Evolutionary conservation across 2,888 invertebrate genomes (phyloP).

Genomic region (Conistra vaccinii): DNA sequence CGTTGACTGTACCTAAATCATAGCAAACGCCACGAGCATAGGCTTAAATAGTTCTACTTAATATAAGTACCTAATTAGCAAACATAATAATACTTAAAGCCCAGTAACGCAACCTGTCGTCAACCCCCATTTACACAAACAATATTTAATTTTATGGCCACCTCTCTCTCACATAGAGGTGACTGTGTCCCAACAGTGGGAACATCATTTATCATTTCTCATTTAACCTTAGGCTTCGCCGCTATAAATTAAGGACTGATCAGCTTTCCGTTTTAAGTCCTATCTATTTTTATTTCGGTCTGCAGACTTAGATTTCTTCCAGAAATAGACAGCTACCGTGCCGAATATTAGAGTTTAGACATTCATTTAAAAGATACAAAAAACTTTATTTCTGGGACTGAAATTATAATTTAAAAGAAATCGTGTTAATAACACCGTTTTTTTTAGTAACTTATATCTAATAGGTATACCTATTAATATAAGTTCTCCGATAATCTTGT

Average conservation of each 20-base stretch:
- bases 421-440: neutral
- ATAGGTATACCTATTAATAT: no score
- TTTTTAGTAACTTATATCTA: neutral
- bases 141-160: neutral
- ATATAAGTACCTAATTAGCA: no score
- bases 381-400: neutral
- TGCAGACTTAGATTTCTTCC: neutral
- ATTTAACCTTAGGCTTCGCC: no score
- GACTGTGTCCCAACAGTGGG: no score
- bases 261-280: neutral
- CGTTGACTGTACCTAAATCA: neutral
- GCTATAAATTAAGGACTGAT: neutral
- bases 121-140: neutral
- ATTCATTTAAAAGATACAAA: neutral
- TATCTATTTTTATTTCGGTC: slow-evolving; percentile 18
- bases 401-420: neutral
- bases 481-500: no score
- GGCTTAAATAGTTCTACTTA: neutral
- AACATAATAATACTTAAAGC: no score
- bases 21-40: neutral
- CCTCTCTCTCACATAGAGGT: neutral
- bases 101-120: neutral
- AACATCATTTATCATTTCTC: no score
- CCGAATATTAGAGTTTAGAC: neutral
- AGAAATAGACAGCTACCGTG: neutral